Percentiles rank a stretch among this genome's conserved stretches.
phyloP scores from a whole-genome alignment of 2,797 vertebrate genomes.

The Sebastes cheni region DNA sequence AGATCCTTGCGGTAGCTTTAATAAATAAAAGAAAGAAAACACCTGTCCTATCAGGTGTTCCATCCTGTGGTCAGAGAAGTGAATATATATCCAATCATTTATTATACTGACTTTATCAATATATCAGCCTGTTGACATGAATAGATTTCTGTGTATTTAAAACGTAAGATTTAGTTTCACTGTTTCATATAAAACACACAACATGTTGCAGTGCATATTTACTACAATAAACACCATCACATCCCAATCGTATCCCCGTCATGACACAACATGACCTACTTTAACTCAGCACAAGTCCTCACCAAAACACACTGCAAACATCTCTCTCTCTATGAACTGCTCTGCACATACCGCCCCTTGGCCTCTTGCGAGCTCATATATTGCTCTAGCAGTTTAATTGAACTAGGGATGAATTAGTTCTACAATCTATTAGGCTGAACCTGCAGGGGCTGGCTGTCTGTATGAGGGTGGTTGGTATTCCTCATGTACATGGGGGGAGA shows the following conservation, averaged over 20 bases:
- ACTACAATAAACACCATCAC: background rate
- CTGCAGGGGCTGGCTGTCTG: conserved; percentile 21
- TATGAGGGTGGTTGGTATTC: conserved; percentile 8
- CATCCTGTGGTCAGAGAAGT: background rate
- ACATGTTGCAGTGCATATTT: background rate
- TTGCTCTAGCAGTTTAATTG: conserved; percentile 47
- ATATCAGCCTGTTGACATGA: background rate
- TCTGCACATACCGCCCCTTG: conserved; percentile 2
- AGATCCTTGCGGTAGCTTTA: background rate
- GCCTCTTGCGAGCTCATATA: conserved; percentile 6
- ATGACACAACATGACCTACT: conserved; percentile 34
- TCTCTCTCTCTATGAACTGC: conserved; percentile 12
- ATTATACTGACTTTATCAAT: background rate
- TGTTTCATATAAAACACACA: background rate
- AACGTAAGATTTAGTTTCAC: background rate
- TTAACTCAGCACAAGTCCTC: conserved; percentile 3
- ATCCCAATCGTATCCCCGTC: background rate
- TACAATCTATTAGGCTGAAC: conserved; percentile 39
- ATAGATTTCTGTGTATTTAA: background rate
- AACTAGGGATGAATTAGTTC: conserved; percentile 44
- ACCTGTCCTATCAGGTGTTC: background rate
- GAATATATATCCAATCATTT: background rate
- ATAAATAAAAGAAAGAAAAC: background rate
- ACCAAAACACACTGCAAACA: conserved; percentile 18
- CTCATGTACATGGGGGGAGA: background rate